Conservation (phyloP, 1,140 invertebrate genomes). For the Pseudomyrmex flavicornis region DNA sequence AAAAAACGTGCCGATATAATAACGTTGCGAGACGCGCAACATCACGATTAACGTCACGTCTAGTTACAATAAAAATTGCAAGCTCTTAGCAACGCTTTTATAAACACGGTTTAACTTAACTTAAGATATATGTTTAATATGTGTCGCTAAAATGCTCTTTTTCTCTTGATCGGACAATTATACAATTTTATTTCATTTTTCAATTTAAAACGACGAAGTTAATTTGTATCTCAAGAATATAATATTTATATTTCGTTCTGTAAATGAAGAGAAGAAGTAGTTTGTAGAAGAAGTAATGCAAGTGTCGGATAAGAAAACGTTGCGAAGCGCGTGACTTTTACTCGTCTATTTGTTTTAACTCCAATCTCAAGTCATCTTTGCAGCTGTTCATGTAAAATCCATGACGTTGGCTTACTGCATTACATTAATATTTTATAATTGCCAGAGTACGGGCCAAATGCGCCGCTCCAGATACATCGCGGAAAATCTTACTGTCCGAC, state of each 20-base stretch:
- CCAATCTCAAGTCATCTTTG: slow-evolving; percentile 14
- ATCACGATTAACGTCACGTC: background rate
- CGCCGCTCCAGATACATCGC: background rate
- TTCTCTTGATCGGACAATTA: no score
- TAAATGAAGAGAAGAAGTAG: background rate
- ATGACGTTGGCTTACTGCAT: slow-evolving; percentile 18
- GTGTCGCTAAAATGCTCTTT: no score
- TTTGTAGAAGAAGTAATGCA: background rate
- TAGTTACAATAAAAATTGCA: no score
- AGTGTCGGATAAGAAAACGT: slow-evolving; percentile 13
- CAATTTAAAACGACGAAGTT: no score
- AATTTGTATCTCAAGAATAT: background rate
- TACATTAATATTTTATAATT: slow-evolving; percentile 51
- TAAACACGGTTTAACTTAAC: no score
- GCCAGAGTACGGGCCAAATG: slow-evolving; percentile 14
- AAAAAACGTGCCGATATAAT: slow-evolving; percentile 21
- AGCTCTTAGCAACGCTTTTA: no score
- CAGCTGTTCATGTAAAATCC: slow-evolving; percentile 51
- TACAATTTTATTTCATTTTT: no score
- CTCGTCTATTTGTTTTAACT: slow-evolving; percentile 7
- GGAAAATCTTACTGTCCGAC: slow-evolving; percentile 18
- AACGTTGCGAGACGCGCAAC: background rate
- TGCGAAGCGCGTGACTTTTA: background rate
- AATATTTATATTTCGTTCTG: background rate
- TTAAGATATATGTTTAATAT: no score